Percentiles rank a stretch among this genome's conserved stretches.
phyloP scores from a whole-genome alignment of 2,888 invertebrate genomes.

The Argyresthia goedartella region DNA sequence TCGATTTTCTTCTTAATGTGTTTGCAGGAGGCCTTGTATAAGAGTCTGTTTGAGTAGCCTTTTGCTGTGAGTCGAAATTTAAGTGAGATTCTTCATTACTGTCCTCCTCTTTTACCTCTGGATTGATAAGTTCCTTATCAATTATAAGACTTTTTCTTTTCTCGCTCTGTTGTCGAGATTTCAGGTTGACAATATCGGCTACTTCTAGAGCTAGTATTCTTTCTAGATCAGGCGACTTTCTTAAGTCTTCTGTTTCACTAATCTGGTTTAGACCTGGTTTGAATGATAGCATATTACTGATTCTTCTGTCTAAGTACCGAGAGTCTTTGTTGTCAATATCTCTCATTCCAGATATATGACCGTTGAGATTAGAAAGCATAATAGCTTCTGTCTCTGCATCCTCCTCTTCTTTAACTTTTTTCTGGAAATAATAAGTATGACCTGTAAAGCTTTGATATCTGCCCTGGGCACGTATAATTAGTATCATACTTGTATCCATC shows the following conservation, averaged over 20 bases:
- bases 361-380: slow-evolving; percentile 34
- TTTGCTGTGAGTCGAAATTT: slow-evolving; percentile 27
- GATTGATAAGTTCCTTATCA: slow-evolving; percentile 13
- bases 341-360: slow-evolving; percentile 25
- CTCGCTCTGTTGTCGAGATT: slow-evolving; percentile 23
- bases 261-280: slow-evolving; percentile 40
- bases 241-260: slow-evolving; percentile 25
- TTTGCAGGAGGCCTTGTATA: slow-evolving; percentile 30
- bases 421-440: slow-evolving; percentile 24
- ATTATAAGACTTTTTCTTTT: background rate
- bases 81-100: slow-evolving; percentile 26
- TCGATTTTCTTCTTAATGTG: slow-evolving; percentile 45
- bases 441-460: background rate
- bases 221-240: slow-evolving; percentile 27
- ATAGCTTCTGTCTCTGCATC: slow-evolving; percentile 27
- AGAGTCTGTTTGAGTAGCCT: slow-evolving; percentile 38
- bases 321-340: slow-evolving; percentile 25
- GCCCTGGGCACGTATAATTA: background rate
- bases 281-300: slow-evolving; percentile 49
- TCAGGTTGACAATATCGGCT: slow-evolving; percentile 40
- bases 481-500: background rate
- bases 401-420: slow-evolving; percentile 44
- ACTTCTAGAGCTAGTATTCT: slow-evolving; percentile 41
- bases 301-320: slow-evolving; percentile 34
- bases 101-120: slow-evolving; percentile 20